phyloP scores from a whole-genome alignment of 2,888 invertebrate species.

The Marronus borbonicus region DNA sequence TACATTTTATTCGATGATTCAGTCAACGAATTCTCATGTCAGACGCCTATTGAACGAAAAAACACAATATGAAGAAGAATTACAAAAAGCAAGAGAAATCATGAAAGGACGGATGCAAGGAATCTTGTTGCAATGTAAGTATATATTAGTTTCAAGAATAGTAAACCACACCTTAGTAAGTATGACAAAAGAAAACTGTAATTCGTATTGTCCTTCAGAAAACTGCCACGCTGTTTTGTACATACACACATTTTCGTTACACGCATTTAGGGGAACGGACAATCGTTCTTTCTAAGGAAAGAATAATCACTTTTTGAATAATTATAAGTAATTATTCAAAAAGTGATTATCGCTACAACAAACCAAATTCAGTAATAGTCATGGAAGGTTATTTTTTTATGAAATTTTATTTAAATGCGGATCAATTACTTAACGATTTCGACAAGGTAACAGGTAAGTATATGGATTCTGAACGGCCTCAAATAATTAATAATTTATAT shows the following conservation, averaged over 20 bases:
- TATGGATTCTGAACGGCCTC: no score
- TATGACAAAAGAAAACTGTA: conserved; percentile 14
- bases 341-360: no score
- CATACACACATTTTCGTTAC: background rate
- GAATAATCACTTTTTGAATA: no score
- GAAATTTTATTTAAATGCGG: no score
- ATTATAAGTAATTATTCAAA: no score
- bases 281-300: no score
- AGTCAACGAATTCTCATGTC: conserved; percentile 94
- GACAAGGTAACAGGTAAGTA: no score
- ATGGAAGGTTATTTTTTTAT: no score
- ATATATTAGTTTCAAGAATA: conserved; percentile 38
- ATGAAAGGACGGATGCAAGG: conserved; percentile 89
- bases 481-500: no score
- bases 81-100: conserved; percentile 87
- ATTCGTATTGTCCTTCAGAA: conserved; percentile 4
- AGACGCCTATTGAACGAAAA: conserved; percentile 89
- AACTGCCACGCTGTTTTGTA: conserved; percentile 18
- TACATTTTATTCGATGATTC: conserved; percentile 96
- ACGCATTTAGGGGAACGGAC: no score
- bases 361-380: no score
- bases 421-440: no score
- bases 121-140: conserved; percentile 94
- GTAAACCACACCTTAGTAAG: conserved; percentile 11
- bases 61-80: conserved; percentile 88